A percentile compares a stretch with the other conserved stretches of the same genome.
phyloP scores from a whole-genome alignment of 2,113 vertebrate species.

The Gymnocephalus cernua region DNA sequence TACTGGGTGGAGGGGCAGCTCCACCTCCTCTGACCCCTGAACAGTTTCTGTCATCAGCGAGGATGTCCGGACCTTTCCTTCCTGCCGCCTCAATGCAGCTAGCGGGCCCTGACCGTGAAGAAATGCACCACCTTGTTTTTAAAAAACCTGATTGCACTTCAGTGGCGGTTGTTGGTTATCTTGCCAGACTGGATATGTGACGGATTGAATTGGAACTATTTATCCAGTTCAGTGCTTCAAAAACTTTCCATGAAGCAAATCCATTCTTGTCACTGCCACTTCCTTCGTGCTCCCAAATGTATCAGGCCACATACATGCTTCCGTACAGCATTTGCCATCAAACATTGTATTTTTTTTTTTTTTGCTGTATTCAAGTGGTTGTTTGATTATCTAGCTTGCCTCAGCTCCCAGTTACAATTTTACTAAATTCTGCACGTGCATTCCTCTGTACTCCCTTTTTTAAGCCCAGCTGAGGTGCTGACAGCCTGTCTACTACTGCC shows the following conservation, averaged over 20 bases:
- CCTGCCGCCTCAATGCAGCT: conserved; percentile 39
- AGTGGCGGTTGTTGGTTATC: conserved; percentile 40
- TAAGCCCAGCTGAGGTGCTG: conserved; percentile 58
- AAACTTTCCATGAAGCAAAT: conserved; percentile 3
- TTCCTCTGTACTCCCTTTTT: conserved; percentile 46
- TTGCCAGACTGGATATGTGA: conserved; percentile 59
- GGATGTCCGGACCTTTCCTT: conserved; percentile 73
- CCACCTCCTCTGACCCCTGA: conserved; percentile 29
- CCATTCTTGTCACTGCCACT: conserved; percentile 32
- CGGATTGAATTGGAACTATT: background rate
- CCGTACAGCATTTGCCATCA: background rate
- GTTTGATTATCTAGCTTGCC: conserved; percentile 24
- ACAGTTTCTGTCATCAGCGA: conserved; percentile 45
- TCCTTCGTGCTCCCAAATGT: conserved; percentile 1
- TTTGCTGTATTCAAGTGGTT: background rate
- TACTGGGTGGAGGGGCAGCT: conserved; percentile 40
- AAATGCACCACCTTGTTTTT: background rate
- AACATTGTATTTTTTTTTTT: background rate
- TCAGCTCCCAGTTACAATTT: conserved; percentile 29
- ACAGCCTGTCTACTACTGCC: conserved; percentile 48
- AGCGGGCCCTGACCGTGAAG: conserved; percentile 6
- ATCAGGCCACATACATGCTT: background rate
- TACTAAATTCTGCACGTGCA: background rate
- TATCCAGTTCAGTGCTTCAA: background rate
- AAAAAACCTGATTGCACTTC: background rate